These are phyloP conservation scores for Hydroisotoma schaefferi DNA, from an alignment of 2,888 invertebrate species.

Conservation along the genomic window DNA sequence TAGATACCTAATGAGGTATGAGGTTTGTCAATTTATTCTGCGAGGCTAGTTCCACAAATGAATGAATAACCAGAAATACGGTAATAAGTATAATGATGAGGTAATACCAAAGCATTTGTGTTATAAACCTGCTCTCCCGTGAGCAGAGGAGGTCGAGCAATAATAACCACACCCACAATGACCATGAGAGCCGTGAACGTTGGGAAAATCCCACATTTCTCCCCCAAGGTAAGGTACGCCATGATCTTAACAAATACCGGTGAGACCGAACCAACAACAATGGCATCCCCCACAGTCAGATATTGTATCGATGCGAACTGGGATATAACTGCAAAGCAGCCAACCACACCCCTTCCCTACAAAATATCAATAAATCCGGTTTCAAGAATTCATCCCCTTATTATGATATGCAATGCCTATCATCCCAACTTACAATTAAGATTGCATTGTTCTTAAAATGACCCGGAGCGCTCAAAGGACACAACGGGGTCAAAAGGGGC, in stretches of 20 bases:
- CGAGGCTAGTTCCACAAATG: not conserved
- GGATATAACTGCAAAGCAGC: constrained; percentile 28
- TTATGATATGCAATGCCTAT: not conserved
- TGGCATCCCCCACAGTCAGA: constrained; percentile 35
- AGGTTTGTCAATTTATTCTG: not conserved
- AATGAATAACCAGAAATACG: not conserved
- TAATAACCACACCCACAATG: constrained; percentile 34
- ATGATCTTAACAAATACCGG: constrained; percentile 31
- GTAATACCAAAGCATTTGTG: constrained; percentile 35
- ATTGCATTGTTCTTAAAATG: constrained; percentile 26
- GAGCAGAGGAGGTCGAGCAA: constrained; percentile 39
- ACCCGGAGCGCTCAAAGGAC: too few relatives aligned
- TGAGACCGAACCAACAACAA: constrained; percentile 14
- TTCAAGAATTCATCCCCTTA: not conserved
- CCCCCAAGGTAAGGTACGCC: constrained; percentile 37
- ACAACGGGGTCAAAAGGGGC: constrained; percentile 7
- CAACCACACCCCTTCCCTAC: constrained; percentile 31
- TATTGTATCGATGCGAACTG: constrained; percentile 36
- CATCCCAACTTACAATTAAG: constrained; percentile 24
- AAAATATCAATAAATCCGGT: not conserved
- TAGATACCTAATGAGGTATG: too few relatives aligned
- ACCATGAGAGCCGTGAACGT: constrained; percentile 28
- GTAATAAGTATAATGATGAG: not conserved
- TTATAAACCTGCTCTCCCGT: constrained; percentile 37
- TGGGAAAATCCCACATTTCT: constrained; percentile 37